Evolutionary conservation across 1,140 invertebrate species (phyloP).

Genomic region (Octopus bimaculoides): DNA sequence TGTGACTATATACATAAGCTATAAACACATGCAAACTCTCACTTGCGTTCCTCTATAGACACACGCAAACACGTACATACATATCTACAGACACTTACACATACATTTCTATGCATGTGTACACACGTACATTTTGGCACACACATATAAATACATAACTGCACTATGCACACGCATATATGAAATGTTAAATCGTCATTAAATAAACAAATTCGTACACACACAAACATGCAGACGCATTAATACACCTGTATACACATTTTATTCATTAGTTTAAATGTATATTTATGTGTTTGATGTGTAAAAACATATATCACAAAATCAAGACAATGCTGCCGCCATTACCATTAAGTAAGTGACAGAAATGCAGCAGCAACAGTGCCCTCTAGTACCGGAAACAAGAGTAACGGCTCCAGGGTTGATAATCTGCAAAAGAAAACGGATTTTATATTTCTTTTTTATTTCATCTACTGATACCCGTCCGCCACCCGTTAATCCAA

Average conservation of each 20-base stretch:
- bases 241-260: too few species aligned
- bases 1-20: not conserved
- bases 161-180: not conserved
- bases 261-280: too few species aligned
- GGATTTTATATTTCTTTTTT: too few species aligned
- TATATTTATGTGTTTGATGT: too few species aligned
- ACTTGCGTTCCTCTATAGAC: not conserved
- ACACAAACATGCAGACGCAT: too few species aligned
- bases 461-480: not conserved
- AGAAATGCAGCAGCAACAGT: too few species aligned
- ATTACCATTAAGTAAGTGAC: too few species aligned
- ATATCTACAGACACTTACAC: not conserved
- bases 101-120: not conserved
- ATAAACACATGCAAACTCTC: not conserved
- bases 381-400: too few species aligned
- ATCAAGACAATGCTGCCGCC: too few species aligned
- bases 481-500: not conserved
- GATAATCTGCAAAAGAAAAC: too few species aligned
- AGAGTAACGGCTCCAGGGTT: too few species aligned
- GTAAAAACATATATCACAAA: too few species aligned
- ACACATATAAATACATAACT: not conserved
- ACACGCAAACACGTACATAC: not conserved
- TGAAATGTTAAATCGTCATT: not conserved
- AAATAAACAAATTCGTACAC: not conserved
- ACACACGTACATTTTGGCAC: not conserved